Evolutionary conservation across 2,113 vertebrate species (phyloP), one percentile per base, ranked within the genome.

Genomic region (Propithecus coquereli): DNA sequence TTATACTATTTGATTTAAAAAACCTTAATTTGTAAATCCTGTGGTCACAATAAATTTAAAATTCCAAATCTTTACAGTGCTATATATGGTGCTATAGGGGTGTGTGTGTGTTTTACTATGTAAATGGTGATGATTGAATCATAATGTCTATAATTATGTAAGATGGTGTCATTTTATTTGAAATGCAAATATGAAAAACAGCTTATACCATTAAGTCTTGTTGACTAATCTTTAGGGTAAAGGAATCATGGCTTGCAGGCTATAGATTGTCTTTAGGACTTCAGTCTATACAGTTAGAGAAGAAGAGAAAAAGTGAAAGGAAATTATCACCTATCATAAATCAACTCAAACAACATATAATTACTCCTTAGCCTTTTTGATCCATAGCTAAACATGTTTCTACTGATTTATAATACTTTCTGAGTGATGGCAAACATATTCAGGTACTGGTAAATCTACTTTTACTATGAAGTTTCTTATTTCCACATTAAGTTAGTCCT

Each of bases 351-450:
- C 27, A 89, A 59, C 6, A 65, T 79, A 34, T 63, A 81, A 54
- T 87, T 91, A 77, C 43, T 74, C 8, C 17, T 68, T 50, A 92
- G 16, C 32, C 61, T 54, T 91, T 88, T 86, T 61, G 54, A 90
- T 68, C 16, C 8, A 40, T 57, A 91, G 52, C 5, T 94, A 83
- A 90, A 80, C 11, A 91, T 94, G 54, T 6, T 77, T 95, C n/a
- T 87, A 40, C 52, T 90, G 47, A 71, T 94, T 6, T n/a, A 91
- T 66, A 83, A 91, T 54, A 89, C 25, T 91, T 94, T 95, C 34
- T 93, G 22, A 74, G 50, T 91, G 16, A 93, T 73, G 25, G 61
- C 17, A 89, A 93, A 68, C 3, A 82, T 90, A 87, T 57, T 91
- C 34, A 94, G 34, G 32, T 89, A 80, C 37, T 83, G 25, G 18